Evolutionary conservation across 2,113 vertebrate genomes (phyloP), one percentile per base, ranked within the genome.

Genomic region (Pterocles burchelli): DNA sequence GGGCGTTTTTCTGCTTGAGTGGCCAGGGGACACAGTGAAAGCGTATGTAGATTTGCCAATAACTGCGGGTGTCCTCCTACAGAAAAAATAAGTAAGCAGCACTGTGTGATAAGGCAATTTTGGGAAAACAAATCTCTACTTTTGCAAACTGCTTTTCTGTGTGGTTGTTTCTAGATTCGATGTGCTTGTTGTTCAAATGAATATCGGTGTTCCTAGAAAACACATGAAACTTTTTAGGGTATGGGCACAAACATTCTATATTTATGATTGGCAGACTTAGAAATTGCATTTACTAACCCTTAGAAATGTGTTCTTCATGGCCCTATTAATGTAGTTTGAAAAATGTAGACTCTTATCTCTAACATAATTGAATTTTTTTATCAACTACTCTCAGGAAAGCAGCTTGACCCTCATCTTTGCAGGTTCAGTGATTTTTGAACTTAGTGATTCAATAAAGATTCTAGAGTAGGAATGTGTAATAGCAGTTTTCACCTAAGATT

Each of bases 391-490:
- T 89, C 54, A 76, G 75, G n/a, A 94, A 93, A 90, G 65, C 36
- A 91, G 13, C 21, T 96, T 96, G 52, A 91, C 77, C 67, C 83
- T 28, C 34, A 65, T 83, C 68, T 77, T 82, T 95, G 13, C 68
- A 67, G 65, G 36, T 17, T 94, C 82, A 89, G 54, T 73, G 67
- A 62, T 74, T 92, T 77, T 67, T 93, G 6, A 94, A 88, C 43
- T 85, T 70, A 73, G 61, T 55, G 46, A 63, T 94, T 94, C 73
- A 93, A 84, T 77, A 74, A 86, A 94, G 38, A 85, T 66, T 92
- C 70, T 43, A 34, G 31, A 92, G 12, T 36, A 89, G 28, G 26
- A 85, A 78, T 85, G n/a, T n/a, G 20, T 73, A 95, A 63, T 84
- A 83, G 19, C 59, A 41, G 18, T 22, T 52, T 7, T 80, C 83